Evolutionary conservation across 1,140 invertebrate genomes (phyloP).

Genomic region (Pseudomyrmex flavicornis): DNA sequence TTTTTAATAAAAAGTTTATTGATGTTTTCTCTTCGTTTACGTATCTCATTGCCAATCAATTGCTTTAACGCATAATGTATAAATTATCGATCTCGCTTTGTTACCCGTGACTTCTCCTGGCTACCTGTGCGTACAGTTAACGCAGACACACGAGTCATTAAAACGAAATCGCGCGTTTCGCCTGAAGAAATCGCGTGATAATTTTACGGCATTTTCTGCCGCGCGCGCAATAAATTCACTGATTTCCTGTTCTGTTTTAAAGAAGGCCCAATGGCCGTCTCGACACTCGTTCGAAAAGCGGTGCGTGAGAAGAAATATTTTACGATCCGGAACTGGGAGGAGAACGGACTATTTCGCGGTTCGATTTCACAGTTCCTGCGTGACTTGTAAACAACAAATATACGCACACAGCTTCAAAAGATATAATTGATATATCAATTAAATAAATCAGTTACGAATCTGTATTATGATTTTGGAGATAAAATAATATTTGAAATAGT

Average conservation of each 20-base stretch:
- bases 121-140: background rate
- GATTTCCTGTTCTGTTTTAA: background rate
- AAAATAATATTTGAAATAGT: background rate
- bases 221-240: background rate
- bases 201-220: slow-evolving; percentile 21
- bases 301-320: slow-evolving; percentile 9
- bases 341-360: background rate
- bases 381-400: background rate
- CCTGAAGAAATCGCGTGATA: background rate
- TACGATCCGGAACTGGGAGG: background rate
- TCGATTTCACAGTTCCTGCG: background rate
- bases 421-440: slow-evolving; percentile 7
- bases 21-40: background rate
- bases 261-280: background rate
- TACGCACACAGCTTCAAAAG: background rate
- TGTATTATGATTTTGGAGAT: background rate
- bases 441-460: background rate
- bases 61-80: background rate
- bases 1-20: background rate
- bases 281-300: background rate
- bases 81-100: background rate
- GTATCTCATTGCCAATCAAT: background rate
- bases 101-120: background rate
- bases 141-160: background rate
- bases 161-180: background rate